Conservation (phyloP, 1,140 invertebrate species). For the Apis florea region DNA sequence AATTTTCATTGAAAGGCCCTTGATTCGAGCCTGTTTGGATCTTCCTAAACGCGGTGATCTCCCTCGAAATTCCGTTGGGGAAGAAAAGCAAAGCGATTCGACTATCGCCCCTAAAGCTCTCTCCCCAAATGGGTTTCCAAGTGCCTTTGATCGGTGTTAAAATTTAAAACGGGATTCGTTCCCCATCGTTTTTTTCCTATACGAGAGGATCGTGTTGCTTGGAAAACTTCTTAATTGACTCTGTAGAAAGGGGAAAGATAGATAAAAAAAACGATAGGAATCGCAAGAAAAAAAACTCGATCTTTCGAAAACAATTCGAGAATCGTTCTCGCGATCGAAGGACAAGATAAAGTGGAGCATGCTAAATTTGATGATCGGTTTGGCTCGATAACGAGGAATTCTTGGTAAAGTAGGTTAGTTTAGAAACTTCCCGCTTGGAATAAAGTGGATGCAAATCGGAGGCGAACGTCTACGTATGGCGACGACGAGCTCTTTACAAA, state of each 20-base stretch:
- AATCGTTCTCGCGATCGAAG: background rate
- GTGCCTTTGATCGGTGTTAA: background rate
- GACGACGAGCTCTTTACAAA: background rate
- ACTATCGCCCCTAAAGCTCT: background rate
- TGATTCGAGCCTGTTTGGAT: background rate
- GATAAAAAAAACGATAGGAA: background rate
- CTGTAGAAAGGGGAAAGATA: too few relatives aligned
- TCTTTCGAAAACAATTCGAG: background rate
- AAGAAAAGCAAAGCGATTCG: constrained; percentile 10
- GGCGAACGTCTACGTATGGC: background rate
- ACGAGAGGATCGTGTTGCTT: background rate
- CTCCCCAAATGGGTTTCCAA: background rate
- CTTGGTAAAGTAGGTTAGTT: constrained; percentile 33
- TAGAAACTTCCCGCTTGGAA: background rate
- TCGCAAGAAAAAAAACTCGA: background rate
- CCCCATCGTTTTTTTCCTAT: background rate
- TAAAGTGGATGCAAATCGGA: background rate
- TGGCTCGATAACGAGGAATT: constrained; percentile 32
- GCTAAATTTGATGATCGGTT: constrained; percentile 34
- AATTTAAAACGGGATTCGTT: background rate
- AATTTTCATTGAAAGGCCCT: constrained; percentile 12
- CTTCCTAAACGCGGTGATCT: background rate
- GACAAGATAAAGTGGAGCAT: constrained; percentile 9
- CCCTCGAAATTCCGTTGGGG: background rate
- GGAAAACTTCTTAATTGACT: background rate